phyloP scores from a whole-genome alignment of 2,888 invertebrate species.

The Odontocerum albicorne region DNA sequence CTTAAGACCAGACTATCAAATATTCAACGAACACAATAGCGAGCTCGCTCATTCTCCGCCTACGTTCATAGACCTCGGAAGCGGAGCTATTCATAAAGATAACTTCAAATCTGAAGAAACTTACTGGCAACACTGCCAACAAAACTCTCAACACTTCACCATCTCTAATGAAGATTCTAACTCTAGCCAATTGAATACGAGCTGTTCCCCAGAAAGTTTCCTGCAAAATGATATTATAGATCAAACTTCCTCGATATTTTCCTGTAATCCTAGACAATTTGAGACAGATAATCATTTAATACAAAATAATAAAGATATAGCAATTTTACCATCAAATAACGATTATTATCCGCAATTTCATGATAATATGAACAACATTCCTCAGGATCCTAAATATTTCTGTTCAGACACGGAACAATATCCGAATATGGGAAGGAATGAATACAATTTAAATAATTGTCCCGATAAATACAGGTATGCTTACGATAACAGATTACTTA shows the following conservation, averaged over 20 bases:
- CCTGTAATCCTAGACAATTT: conserved; percentile 35
- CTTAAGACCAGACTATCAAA: conserved; percentile 62
- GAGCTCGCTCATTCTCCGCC: conserved; percentile 64
- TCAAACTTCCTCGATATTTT: conserved; percentile 38
- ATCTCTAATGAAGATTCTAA: conserved; percentile 57
- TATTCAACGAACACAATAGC: conserved; percentile 48
- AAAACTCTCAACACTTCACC: conserved; percentile 51
- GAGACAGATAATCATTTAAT: conserved; percentile 36
- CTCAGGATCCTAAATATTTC: conserved; percentile 30
- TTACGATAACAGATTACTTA: conserved; percentile 37
- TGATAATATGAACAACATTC: conserved; percentile 29
- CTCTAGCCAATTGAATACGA: conserved; percentile 46
- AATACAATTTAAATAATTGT: conserved; percentile 38
- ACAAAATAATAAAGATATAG: conserved; percentile 13
- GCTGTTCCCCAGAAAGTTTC: conserved; percentile 59
- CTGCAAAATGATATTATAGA: conserved; percentile 43
- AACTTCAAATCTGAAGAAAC: conserved; percentile 58
- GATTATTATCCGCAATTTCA: conserved; percentile 37
- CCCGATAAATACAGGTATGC: conserved; percentile 36
- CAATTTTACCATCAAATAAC: conserved; percentile 1
- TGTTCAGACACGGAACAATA: conserved; percentile 22
- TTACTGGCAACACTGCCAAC: conserved; percentile 63
- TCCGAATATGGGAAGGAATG: conserved; percentile 21
- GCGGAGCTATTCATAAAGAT: conserved; percentile 67
- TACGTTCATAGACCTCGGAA: conserved; percentile 70